A percentile compares a stretch with the other conserved stretches of the same genome.
phyloP scores from a whole-genome alignment of 2,888 invertebrate genomes.

The Autographa gamma region DNA sequence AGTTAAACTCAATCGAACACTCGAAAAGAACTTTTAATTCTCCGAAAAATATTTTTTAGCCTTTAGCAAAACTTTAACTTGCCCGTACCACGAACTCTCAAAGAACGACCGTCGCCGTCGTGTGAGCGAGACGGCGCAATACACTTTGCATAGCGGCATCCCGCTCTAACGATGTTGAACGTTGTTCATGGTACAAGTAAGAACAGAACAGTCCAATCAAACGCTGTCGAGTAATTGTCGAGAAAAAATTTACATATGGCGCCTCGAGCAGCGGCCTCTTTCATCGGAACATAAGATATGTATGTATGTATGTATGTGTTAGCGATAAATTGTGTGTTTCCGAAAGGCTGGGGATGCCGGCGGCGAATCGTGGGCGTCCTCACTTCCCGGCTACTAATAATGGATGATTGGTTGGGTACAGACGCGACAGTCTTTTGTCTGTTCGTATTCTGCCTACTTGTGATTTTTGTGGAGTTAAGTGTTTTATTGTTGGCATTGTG shows the following conservation, averaged over 20 bases:
- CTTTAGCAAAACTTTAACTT: conserved; percentile 47
- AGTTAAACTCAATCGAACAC: not conserved
- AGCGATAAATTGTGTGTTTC: conserved; percentile 70
- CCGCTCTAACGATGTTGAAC: no score
- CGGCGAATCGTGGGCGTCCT: conserved; percentile 65
- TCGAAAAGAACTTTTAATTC: conserved; percentile 13
- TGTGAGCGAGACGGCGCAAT: no score
- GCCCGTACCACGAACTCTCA: no score
- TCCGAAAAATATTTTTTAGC: conserved; percentile 32
- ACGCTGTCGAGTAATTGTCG: conserved; percentile 60
- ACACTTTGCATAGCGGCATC: no score
- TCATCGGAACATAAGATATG: conserved; percentile 62
- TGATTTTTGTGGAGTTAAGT: not conserved
- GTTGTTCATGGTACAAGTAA: no score
- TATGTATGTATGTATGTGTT: conserved; percentile 57
- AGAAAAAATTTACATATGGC: conserved; percentile 59
- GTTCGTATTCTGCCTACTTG: conserved; percentile 26
- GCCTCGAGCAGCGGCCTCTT: conserved; percentile 64
- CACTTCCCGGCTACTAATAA: conserved; percentile 53
- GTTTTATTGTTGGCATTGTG: no score
- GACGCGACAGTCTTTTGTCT: conserved; percentile 32
- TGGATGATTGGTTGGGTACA: conserved; percentile 32
- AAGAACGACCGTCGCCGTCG: no score
- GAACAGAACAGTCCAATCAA: conserved; percentile 42
- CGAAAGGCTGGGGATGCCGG: conserved; percentile 67